Evolutionary conservation across 2,113 vertebrate species (phyloP).

Genomic region (Ia io): DNA sequence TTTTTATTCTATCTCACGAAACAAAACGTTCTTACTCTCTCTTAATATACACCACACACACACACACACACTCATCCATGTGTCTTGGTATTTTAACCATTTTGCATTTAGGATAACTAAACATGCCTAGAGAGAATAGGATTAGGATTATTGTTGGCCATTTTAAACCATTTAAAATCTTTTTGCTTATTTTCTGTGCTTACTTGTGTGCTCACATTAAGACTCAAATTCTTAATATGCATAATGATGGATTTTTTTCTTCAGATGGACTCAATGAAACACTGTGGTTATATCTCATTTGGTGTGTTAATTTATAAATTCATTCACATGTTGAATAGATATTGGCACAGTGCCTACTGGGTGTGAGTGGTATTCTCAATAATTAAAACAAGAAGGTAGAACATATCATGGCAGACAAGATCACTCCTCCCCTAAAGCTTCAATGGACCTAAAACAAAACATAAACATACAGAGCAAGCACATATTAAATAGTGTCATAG

Average conservation of each 20-base stretch:
- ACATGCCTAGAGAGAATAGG: background rate
- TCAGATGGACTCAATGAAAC: background rate
- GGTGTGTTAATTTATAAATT: background rate
- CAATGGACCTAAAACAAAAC: background rate
- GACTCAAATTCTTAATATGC: background rate
- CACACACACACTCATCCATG: background rate
- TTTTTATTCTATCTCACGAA: background rate
- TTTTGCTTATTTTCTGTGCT: background rate
- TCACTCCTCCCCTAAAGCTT: background rate
- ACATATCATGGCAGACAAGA: background rate
- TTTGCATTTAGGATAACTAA: background rate
- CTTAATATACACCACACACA: background rate
- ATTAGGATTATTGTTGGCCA: background rate
- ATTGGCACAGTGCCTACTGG: background rate
- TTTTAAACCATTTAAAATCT: background rate
- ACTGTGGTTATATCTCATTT: background rate
- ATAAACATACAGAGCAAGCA: background rate
- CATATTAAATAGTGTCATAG: background rate
- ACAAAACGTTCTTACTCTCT: background rate
- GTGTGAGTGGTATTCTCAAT: background rate
- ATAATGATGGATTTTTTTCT: background rate
- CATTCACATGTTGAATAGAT: background rate
- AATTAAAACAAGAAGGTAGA: background rate
- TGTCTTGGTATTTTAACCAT: background rate
- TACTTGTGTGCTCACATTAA: background rate